Conservation (phyloP, 37 sponge, comb jelly and placozoan species). For the Theonella swinhoei region DNA sequence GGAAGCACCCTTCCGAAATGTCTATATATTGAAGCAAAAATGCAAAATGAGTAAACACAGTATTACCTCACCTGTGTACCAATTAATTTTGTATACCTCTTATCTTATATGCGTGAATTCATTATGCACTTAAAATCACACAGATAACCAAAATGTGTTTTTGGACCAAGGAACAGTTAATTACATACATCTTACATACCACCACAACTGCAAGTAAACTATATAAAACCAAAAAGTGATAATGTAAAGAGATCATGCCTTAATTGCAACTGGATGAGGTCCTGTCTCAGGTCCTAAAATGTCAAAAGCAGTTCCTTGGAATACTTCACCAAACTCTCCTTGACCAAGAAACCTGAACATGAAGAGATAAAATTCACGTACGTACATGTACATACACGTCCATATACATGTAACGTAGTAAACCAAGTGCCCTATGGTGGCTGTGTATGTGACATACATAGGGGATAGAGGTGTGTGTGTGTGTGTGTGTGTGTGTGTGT, state of each 20-base stretch:
- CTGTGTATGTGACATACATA: too few species aligned
- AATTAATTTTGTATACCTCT: not conserved
- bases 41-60: not conserved
- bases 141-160: not conserved
- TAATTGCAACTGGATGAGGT: conserved; percentile 73
- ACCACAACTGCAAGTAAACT: not conserved
- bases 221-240: not conserved
- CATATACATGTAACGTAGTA: not conserved
- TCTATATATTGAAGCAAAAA: conserved; percentile 13
- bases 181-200: not conserved
- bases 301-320: conserved; percentile 57
- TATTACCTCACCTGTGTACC: too few species aligned
- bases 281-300: conserved; percentile 60
- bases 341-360: conserved; percentile 47
- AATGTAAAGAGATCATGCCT: conserved; percentile 23
- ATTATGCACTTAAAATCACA: not conserved
- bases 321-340: conserved; percentile 87
- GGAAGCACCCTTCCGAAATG: conserved; percentile 66
- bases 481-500: too few species aligned
- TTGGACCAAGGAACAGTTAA: not conserved
- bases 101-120: not conserved
- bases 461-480: too few species aligned
- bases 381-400: not conserved
- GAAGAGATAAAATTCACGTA: not conserved
- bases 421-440: too few species aligned